A percentile compares a stretch with the other conserved stretches of the same genome.
phyloP scores from a whole-genome alignment of 2,888 invertebrate species.

The Microplitis manilae region DNA sequence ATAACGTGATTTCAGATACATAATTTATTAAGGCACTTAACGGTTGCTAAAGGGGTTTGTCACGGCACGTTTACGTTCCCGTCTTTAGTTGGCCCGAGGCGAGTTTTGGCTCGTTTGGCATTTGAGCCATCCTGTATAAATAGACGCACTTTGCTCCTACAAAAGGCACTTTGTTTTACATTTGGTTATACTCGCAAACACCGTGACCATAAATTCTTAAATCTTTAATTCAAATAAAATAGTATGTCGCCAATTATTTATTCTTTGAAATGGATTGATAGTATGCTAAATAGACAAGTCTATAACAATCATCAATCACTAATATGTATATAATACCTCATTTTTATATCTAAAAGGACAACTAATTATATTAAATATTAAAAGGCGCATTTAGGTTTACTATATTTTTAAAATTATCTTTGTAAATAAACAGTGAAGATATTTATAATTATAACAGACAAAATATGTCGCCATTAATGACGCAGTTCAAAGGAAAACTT shows the following conservation, averaged over 20 bases:
- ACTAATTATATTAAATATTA: too few species aligned
- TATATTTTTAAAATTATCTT: not conserved
- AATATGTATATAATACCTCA: not conserved
- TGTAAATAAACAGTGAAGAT: not conserved
- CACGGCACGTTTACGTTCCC: conserved; percentile 65
- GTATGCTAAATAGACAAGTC: not conserved
- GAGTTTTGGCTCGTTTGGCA: conserved; percentile 67
- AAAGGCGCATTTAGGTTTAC: not conserved
- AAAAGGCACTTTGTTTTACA: conserved; percentile 65
- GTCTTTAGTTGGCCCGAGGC: conserved; percentile 47
- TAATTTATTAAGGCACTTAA: conserved; percentile 71
- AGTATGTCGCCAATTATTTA: not conserved
- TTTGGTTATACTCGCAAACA: conserved; percentile 29
- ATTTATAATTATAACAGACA: not conserved
- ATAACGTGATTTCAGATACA: conserved; percentile 38
- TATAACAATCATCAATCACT: not conserved
- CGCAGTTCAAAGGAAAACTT: not conserved
- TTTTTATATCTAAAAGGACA: not conserved
- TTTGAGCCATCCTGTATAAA: conserved; percentile 68
- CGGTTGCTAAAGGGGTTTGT: conserved; percentile 60
- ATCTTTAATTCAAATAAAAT: conserved; percentile 2
- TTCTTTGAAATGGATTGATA: not conserved
- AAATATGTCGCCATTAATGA: not conserved
- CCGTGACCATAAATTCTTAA: conserved; percentile 10
- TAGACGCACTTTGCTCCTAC: conserved; percentile 69